Evolutionary conservation across 2,888 invertebrate species (phyloP), one percentile per base, ranked within the genome.

Genomic region (Cynaeus angustus): DNA sequence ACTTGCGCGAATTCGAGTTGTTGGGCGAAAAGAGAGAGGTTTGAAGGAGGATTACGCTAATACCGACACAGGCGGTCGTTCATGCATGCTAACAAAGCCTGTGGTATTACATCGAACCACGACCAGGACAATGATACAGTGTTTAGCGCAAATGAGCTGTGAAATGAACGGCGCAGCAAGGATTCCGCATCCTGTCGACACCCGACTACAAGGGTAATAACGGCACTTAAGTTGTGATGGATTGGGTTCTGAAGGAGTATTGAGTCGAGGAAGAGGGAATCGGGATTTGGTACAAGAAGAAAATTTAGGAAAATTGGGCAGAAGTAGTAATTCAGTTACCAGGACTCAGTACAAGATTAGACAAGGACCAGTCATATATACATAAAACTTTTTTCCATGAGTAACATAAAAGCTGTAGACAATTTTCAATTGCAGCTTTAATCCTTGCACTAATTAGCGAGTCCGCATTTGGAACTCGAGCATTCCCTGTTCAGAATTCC

Each of bases 71-170:
- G 43, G 53, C 61, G 62, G 37, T 50, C 61, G 59, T 48, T 68
- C 64, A 64, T 68, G 68, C 55, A 68, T 68, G 64, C 64, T 53
- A 67, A 67, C 67, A 67, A 67, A 67, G 67, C 67, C 67, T 59
- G 16, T 14, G 58, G 66, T 58, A 58, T 66, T 58, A 50, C 52
- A 46, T 33, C 67, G 28, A 61, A 41, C 58, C 65, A 16, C 55
- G 12, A 9, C 41, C 61, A 53, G 59, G 61, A 67, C 67, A 67
- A 67, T 67, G 67, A 67, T 67, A 61, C 67, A 67, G 52, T 67
- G 67, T 67, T 67, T 64, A 58, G 37, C 58, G 59, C 45, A 70
- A 70, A 70, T 70, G 59, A 70, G 59, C 66, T 46, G 53, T 66
- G 50, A 70, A 66, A 70, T 70, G 59, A 48, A 70, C 46, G 68